phyloP scores from a whole-genome alignment of 2,113 vertebrate species.

The Trematomus loennbergii region DNA sequence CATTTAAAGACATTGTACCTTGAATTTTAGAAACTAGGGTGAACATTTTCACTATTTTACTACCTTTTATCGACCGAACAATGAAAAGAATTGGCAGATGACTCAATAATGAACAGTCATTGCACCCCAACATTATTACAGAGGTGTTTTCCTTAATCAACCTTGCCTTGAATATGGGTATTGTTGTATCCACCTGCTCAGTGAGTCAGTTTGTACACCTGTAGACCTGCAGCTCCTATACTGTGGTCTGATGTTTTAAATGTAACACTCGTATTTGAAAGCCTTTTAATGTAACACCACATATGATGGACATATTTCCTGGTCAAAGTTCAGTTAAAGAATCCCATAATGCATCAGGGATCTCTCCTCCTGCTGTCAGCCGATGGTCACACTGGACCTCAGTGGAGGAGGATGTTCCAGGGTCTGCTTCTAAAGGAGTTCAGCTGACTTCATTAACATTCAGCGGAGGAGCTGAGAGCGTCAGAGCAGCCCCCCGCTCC shows the following conservation, averaged over 20 bases:
- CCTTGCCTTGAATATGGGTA: neutral
- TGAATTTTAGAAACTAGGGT: too few species aligned
- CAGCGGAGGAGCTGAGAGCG: neutral
- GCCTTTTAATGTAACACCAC: neutral
- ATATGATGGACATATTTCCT: neutral
- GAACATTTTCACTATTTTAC: too few species aligned
- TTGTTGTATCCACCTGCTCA: neutral
- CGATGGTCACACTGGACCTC: neutral
- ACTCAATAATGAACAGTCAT: too few species aligned
- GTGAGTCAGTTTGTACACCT: neutral
- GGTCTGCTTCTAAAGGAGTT: neutral
- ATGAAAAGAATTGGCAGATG: neutral
- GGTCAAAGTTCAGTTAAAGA: neutral
- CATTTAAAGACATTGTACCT: too few species aligned
- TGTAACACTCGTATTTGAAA: neutral
- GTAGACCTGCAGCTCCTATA: neutral
- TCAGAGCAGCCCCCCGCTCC: neutral
- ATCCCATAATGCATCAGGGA: neutral
- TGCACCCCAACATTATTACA: neutral
- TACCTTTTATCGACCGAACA: too few species aligned
- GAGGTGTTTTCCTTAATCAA: neutral
- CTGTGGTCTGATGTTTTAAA: neutral
- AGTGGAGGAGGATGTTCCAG: neutral
- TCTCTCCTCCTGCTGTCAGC: neutral
- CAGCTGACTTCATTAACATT: neutral